Conservation (phyloP, 2,113 vertebrate species). For the Oceanodroma tethys region DNA sequence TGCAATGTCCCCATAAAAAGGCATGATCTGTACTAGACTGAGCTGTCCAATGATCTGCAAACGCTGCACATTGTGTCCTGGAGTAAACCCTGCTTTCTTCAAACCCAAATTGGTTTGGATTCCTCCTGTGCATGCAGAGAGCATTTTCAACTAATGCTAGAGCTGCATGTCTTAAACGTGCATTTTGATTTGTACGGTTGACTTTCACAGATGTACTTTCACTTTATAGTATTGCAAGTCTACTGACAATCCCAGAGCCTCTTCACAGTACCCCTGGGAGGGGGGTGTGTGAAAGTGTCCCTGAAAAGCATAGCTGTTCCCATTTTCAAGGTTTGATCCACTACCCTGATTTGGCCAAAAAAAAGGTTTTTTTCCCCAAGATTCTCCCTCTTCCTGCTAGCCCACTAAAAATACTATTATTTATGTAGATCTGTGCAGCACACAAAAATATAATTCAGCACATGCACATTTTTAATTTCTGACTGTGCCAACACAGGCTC, state of each 20-base stretch:
- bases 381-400: neutral
- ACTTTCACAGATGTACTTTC: neutral
- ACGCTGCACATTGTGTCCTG: constrained; percentile 32
- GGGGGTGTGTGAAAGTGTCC: neutral
- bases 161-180: neutral
- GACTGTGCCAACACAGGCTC: neutral
- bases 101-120: constrained; percentile 54
- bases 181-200: neutral
- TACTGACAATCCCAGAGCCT: neutral
- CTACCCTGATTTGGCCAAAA: neutral
- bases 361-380: fast-evolving
- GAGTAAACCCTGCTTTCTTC: constrained; percentile 62
- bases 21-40: constrained; percentile 55
- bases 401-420: neutral
- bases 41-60: constrained; percentile 48
- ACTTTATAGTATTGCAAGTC: neutral
- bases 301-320: neutral
- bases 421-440: neutral
- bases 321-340: neutral
- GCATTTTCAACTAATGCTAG: neutral
- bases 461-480: neutral
- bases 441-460: neutral
- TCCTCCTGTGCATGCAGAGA: constrained; percentile 16
- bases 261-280: neutral
- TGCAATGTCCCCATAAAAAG: constrained; percentile 78